Evolutionary conservation across 1,140 invertebrate species (phyloP).

Genomic region (Bactericera cockerelli): DNA sequence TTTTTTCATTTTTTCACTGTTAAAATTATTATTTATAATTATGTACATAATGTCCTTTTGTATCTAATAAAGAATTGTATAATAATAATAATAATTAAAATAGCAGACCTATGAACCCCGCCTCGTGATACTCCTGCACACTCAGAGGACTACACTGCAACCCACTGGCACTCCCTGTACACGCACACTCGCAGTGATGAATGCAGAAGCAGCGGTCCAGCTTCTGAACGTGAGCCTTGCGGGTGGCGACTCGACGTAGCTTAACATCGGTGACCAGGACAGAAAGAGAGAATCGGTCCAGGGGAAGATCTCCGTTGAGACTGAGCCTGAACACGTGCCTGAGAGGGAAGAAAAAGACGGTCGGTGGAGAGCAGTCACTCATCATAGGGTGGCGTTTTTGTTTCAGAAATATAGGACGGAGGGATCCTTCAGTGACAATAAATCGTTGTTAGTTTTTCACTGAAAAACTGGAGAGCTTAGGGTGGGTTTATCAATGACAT

Average conservation of each 20-base stretch:
- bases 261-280: constrained; percentile 30
- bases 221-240: constrained; percentile 29
- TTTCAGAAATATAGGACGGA: no score
- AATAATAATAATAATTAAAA: no score
- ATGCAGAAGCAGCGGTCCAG: constrained; percentile 32
- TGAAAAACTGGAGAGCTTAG: no score
- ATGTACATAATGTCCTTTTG: no score
- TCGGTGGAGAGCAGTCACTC: no score
- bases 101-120: constrained; percentile 32
- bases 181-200: constrained; percentile 32
- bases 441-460: no score
- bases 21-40: no score
- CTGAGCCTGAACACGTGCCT: constrained; percentile 29
- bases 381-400: no score
- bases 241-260: constrained; percentile 29
- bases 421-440: no score
- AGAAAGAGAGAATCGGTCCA: constrained; percentile 29
- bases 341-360: background rate
- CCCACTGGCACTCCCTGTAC: constrained; percentile 24
- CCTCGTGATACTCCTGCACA: constrained; percentile 29
- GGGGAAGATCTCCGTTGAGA: constrained; percentile 25
- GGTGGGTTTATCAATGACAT: no score
- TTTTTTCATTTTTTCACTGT: no score
- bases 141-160: constrained; percentile 28
- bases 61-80: no score